Percentiles rank a stretch among this genome's conserved stretches.
Conservation (phyloP, 2,113 vertebrate species). For the Mugil cephalus region DNA sequence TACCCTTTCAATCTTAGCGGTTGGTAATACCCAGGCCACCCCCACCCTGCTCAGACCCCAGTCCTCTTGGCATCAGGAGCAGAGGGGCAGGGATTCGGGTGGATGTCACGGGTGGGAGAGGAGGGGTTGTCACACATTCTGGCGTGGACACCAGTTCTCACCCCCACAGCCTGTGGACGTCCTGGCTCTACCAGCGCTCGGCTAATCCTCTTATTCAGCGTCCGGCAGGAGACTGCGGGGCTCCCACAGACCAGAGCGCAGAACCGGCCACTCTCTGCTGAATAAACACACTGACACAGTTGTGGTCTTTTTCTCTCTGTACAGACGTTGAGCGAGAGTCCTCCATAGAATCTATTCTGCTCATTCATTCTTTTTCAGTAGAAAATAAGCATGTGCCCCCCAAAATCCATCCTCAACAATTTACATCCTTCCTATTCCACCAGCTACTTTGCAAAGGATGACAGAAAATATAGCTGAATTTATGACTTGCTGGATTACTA, state of each 20-base stretch:
- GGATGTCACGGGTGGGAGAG: background rate
- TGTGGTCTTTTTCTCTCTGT: slow-evolving; percentile 59
- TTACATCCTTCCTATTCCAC: slow-evolving; percentile 6
- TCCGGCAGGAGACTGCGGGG: slow-evolving; percentile 57
- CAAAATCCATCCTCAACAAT: slow-evolving; percentile 10
- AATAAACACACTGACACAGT: slow-evolving; percentile 76
- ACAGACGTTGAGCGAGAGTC: slow-evolving; percentile 64
- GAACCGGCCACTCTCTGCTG: slow-evolving; percentile 66
- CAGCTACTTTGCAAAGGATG: too few relatives aligned
- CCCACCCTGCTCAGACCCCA: slow-evolving; percentile 27
- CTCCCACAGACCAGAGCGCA: slow-evolving; percentile 63
- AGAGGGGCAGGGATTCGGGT: slow-evolving; percentile 33
- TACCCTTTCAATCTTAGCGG: slow-evolving; percentile 19
- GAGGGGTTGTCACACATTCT: slow-evolving; percentile 62
- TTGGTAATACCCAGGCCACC: slow-evolving; percentile 30
- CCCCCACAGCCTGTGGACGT: slow-evolving; percentile 57
- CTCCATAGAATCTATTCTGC: slow-evolving; percentile 55
- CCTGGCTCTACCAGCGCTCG: slow-evolving; percentile 67
- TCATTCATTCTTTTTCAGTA: slow-evolving; percentile 67
- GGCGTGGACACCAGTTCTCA: slow-evolving; percentile 66
- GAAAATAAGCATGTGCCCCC: slow-evolving; percentile 48
- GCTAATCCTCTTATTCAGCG: slow-evolving; percentile 81
- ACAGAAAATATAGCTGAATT: too few relatives aligned
- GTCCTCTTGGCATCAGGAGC: slow-evolving; percentile 38
- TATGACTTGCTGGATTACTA: too few relatives aligned